Base-by-base conservation (phyloP, 35 echinoderm and acorn worm species). In the Lytechinus variegatus region DNA sequence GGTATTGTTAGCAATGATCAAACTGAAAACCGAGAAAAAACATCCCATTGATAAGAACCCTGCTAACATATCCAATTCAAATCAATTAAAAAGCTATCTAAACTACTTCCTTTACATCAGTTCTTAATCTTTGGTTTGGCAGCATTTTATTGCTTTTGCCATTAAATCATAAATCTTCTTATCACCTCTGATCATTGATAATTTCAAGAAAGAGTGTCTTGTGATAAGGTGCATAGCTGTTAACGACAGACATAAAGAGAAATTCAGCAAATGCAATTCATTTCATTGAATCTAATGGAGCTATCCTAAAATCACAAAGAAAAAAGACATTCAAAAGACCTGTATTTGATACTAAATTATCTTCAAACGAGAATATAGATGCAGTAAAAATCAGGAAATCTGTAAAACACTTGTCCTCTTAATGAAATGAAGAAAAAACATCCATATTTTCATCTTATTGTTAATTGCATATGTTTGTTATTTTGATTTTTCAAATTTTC, bases 101-200 rank as follows among this genome's bases (percentile, higher is more conserved):
- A 71, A 79, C 66, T n/a, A 27, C 66, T 24, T 79, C 66, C 14
- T 24, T 24, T 79, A 71, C 19, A 66, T 79, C 66, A 24, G 19
- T 79, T 24, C 4, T n/a, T 79, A 79, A 79, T 79, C 16, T 79
- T 79, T 79, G 14, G 66, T 4, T 7, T 79, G 6, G n/a, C 66
- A 79, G n/a, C 66, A 79, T 79, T 79, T 79, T 79, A 79, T 79
- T 79, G n/a, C 66, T 71, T 79, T 24, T 79, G 21, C 66, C 66
- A 79, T 1, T 24, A n/a, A 24, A 79, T 79, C 66, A 79, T 79
- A 79, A 79, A 79, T 79, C 66, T n/a, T 79, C 66, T 7, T n/a
- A 79, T 79, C 66, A 79, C 66, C n/a, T 79, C 66, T 7, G 66
- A 79, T 79, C 66, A 21, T 71, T 71, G 61, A 71, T 14, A 71